Evolutionary conservation across 2,888 invertebrate genomes (phyloP).

Genomic region (Eupithecia tripunctaria): DNA sequence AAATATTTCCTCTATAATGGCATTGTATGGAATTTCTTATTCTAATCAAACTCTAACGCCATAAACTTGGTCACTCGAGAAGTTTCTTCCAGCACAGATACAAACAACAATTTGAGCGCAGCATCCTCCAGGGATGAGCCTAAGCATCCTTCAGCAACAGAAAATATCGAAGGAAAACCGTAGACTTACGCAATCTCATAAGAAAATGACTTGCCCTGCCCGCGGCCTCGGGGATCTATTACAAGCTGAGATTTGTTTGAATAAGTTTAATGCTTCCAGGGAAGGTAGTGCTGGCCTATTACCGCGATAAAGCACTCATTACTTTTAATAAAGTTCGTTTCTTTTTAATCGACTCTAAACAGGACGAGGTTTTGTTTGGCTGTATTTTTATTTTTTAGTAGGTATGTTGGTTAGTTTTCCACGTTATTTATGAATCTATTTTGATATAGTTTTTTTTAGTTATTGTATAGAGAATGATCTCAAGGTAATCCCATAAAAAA

Average conservation of each 20-base stretch:
- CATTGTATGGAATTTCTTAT: background rate
- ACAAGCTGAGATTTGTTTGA: constrained; percentile 28
- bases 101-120: background rate
- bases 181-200: constrained; percentile 25
- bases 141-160: constrained; percentile 6
- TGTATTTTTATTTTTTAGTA: too few relatives aligned
- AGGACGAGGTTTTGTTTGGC: too few relatives aligned
- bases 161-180: constrained; percentile 15
- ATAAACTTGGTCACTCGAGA: background rate
- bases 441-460: too few relatives aligned
- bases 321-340: background rate
- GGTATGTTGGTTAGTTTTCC: too few relatives aligned
- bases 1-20: too few relatives aligned
- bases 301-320: background rate
- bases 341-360: background rate
- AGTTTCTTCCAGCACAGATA: background rate
- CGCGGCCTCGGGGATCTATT: constrained; percentile 13
- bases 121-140: background rate
- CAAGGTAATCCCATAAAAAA: too few relatives aligned
- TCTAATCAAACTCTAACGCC: background rate
- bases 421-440: too few relatives aligned
- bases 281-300: background rate
- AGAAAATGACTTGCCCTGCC: constrained; percentile 22
- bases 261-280: constrained; percentile 18
- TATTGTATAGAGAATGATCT: too few relatives aligned